Base-by-base conservation (phyloP, 2,888 invertebrate species). In the Drosophila mayaguana region DNA sequence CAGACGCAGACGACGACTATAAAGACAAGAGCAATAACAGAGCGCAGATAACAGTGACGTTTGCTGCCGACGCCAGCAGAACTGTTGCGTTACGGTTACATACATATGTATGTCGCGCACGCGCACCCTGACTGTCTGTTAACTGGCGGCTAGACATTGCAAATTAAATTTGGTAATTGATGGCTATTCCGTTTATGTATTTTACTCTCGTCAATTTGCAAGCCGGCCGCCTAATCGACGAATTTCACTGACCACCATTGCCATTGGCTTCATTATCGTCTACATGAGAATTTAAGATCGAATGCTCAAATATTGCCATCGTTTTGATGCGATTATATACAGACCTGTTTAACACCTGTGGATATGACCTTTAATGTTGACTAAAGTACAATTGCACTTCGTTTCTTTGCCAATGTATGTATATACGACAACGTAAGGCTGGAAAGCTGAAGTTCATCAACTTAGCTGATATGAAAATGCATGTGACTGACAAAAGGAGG, bases 1-100 rank as follows among this genome's bases (percentile, higher is more conserved):
- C 53, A 53, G 53, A 53, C 53, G 78, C 72, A 67, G 34, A 45
- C 53, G 34, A 45, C 53, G 53, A 38, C 53, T 48, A 18, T 34
- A 63, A 36, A 66, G 43, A 54, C 53, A 34, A 14, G n/a, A 34
- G 48, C 46, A 22, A 28, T 36, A 62, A 32, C 63, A 46, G 61
- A 48, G 45, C 57, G 40, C 32, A 53, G 55, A 43, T 56, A 48
- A 53, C 43, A 25, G 45, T 51, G 12, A 36, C 36, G 36, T 38
- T 38, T 7, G 36, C 16, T 14, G 36, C 0, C n/a, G 32, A 20
- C 57, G 45, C 61, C 14, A 11, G 32, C 46, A 48, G 38, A 32
- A 40, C 32, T 61, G 57, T 63, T 53, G 43, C 46, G 25, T 22
- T 61, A 28, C 40, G 28, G 28, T 53, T 53, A 32, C 18, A 46